A percentile compares a stretch with the other conserved stretches of the same genome.
These are phyloP conservation scores for Macrochelys suwanniensis DNA, from an alignment of 2,797 vertebrate genomes.

Conservation along the genomic window DNA sequence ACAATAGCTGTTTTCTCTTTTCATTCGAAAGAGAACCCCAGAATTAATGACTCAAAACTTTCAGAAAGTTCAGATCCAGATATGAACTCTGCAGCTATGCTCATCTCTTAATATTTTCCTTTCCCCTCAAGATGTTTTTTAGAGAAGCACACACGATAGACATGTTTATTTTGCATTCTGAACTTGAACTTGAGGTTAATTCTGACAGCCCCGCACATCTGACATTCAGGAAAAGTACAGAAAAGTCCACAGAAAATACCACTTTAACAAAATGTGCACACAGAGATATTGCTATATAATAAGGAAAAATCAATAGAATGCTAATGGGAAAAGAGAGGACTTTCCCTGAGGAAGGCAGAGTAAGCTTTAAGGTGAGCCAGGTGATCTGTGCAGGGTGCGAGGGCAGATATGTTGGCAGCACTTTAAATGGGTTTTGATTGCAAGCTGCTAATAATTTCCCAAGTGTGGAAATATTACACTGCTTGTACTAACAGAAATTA, in stretches of 20 bases:
- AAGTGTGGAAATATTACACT: conserved; percentile 40
- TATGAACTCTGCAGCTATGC: neutral
- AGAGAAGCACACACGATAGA: neutral
- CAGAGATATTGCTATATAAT: neutral
- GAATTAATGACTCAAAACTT: neutral
- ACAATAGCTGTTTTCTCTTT: neutral
- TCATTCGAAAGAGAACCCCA: neutral
- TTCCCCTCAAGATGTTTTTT: fast-evolving
- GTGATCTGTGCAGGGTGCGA: neutral
- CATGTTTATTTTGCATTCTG: fast-evolving
- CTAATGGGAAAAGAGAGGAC: neutral
- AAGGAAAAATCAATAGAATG: neutral
- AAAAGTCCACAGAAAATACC: neutral
- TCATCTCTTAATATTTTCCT: neutral
- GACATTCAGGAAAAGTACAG: neutral
- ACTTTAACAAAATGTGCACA: neutral
- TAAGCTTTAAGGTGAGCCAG: neutral
- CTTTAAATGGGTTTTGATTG: conserved; percentile 41
- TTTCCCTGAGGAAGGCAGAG: neutral
- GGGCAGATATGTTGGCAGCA: conserved; percentile 15
- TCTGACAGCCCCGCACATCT: neutral
- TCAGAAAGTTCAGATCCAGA: neutral
- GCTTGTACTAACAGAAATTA: conserved; percentile 38
- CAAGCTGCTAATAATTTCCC: conserved; percentile 42
- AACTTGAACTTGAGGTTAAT: neutral